These are phyloP conservation scores for Otolemur crassicaudatus DNA, from an alignment of 2,797 vertebrate genomes.

Conservation along the genomic window DNA sequence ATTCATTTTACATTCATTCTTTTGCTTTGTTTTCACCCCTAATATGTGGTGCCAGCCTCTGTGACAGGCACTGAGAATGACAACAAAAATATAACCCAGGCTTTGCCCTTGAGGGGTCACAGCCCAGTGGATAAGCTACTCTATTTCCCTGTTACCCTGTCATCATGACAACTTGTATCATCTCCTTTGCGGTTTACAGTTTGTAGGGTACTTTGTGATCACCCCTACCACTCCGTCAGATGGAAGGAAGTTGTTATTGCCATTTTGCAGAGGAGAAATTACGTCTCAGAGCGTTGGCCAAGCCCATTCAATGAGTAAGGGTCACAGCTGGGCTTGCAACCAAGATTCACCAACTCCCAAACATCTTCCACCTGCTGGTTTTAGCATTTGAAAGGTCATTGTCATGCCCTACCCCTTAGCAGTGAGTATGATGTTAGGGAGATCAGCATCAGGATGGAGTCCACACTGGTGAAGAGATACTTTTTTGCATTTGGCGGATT, in stretches of 20 bases:
- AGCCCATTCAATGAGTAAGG: not conserved
- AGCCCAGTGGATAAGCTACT: not conserved
- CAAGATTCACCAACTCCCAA: not conserved
- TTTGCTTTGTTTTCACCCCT: not conserved
- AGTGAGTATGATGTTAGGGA: not conserved
- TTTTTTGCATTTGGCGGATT: not conserved
- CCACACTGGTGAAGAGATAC: not conserved
- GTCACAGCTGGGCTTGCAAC: not conserved
- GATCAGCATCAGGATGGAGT: not conserved
- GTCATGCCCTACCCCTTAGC: not conserved
- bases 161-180: not conserved
- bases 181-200: constrained; percentile 1
- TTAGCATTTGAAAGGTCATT: not conserved
- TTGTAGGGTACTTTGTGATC: not conserved
- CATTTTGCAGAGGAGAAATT: not conserved
- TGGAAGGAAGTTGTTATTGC: not conserved
- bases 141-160: not conserved
- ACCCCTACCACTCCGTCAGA: not conserved
- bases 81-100: not conserved
- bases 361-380: not conserved
- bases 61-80: not conserved
- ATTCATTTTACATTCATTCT: not conserved
- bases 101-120: not conserved
- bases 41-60: not conserved
- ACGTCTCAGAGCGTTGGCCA: not conserved